Evolutionary conservation across 2,113 vertebrate species (phyloP), one percentile per base, ranked within the genome.

Genomic region (Proterorhinus semilunaris): DNA sequence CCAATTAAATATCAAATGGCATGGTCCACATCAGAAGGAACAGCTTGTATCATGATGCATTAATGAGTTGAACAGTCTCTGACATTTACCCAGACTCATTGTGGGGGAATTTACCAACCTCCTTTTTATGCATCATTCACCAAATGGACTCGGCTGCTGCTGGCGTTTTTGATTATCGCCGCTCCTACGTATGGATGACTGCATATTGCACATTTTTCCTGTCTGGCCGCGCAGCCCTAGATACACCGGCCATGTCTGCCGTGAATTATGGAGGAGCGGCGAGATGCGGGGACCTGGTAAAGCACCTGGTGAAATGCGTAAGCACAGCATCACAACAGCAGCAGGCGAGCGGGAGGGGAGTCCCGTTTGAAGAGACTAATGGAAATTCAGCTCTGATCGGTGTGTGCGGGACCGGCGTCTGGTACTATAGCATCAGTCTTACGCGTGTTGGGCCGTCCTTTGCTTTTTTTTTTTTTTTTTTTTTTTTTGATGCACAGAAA

Each of bases 311-410:
- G 71, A 76, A 81, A 76, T 74, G 61, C 69, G 13, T 72, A 80
- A 77, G 67, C 80, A 74, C 76, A 78, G 66, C 74, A 75, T 71
- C 66, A 74, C 51, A 59, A 36, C 62, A 71, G 58, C 55, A 58
- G 55, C 55, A 15, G 55, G 21, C 55, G 72, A 65, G 47, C 55
- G 47, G 43, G 73, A 51, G 74, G 72, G 77, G 74, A 81, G 75
- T 85, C 85, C 79, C 68, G 69, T 86, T 80, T 77, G 63, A 83
- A 79, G 54, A 15, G 45, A 66, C 71, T 58, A 75, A 83, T 81
- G 71, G 68, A 79, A 74, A 85, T 81, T 64, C 52, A 78, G 65
- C 50, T 42, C 65, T 64, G 69, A 61, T 65, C 48, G 78, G 71
- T 45, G 52, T 21, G 71, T 68, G 53, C 75, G 68, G 66, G 74